Evolutionary conservation across 2,888 invertebrate species (phyloP).

Genomic region (Thyatira batis): DNA sequence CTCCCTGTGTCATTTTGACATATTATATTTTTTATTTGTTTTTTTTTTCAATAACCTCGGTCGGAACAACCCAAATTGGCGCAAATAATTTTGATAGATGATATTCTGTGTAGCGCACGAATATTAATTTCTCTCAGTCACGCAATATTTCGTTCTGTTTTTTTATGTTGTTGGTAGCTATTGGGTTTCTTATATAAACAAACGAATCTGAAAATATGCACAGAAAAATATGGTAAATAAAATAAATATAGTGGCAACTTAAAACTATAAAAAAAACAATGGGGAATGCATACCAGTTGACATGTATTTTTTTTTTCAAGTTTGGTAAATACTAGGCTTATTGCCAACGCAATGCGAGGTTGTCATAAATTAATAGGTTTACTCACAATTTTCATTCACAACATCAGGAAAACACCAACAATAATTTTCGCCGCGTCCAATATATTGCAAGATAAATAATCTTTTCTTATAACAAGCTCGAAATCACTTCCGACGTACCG

Average conservation of each 20-base stretch:
- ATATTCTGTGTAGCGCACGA: background rate
- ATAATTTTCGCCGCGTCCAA: background rate
- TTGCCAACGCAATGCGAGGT: background rate
- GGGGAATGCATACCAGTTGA: background rate
- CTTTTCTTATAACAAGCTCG: background rate
- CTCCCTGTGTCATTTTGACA: background rate
- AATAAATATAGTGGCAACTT: background rate
- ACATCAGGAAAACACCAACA: background rate
- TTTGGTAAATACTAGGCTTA: too few species aligned
- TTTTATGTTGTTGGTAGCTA: background rate
- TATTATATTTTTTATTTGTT: background rate
- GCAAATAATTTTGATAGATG: background rate
- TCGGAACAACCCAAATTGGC: background rate
- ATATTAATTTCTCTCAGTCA: background rate
- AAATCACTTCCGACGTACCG: background rate
- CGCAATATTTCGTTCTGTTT: background rate
- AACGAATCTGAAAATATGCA: too few species aligned
- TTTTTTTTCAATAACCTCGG: background rate
- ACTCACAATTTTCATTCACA: conserved; percentile 12
- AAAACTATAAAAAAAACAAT: background rate
- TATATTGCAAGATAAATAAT: background rate
- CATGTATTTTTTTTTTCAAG: too few species aligned
- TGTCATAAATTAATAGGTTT: background rate
- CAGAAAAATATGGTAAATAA: too few species aligned
- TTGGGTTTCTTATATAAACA: too few species aligned